Conservation (phyloP, 2,113 vertebrate species). For the Suncus etruscus region DNA sequence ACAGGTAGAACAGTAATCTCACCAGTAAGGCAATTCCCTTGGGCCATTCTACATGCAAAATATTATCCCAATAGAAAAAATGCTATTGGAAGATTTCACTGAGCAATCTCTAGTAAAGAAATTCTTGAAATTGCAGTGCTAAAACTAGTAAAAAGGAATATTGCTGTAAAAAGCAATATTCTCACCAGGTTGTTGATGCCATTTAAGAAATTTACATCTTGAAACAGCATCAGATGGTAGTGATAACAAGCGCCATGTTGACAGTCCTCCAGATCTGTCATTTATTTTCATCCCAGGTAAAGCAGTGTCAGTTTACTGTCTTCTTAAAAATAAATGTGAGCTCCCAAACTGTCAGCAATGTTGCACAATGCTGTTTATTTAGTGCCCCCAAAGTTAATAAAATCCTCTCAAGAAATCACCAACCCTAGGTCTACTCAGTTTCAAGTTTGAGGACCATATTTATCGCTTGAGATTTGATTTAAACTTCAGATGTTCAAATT, state of each 20-base stretch:
- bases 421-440: constrained; percentile 33
- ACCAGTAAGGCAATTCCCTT: constrained; percentile 53
- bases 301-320: background rate
- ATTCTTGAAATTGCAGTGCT: constrained; percentile 48
- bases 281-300: constrained; percentile 54
- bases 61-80: constrained; percentile 64
- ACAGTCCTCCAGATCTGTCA: constrained; percentile 9
- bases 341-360: constrained; percentile 2
- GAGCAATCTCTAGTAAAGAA: constrained; percentile 57
- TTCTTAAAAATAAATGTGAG: background rate
- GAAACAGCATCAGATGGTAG: background rate
- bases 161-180: constrained; percentile 52
- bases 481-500: constrained; percentile 13
- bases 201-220: constrained; percentile 70
- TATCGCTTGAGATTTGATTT: constrained; percentile 43
- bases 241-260: constrained; percentile 52
- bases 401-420: background rate
- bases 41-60: constrained; percentile 73
- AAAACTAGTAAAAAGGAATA: constrained; percentile 43
- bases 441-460: constrained; percentile 25
- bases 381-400: constrained; percentile 49
- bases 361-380: background rate
- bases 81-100: constrained; percentile 59
- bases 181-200: constrained; percentile 49
- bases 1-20: constrained; percentile 65